These are phyloP conservation scores for Pristionchus exspectatus DNA, from an alignment of 2,888 invertebrate genomes.

Conservation along the genomic window DNA sequence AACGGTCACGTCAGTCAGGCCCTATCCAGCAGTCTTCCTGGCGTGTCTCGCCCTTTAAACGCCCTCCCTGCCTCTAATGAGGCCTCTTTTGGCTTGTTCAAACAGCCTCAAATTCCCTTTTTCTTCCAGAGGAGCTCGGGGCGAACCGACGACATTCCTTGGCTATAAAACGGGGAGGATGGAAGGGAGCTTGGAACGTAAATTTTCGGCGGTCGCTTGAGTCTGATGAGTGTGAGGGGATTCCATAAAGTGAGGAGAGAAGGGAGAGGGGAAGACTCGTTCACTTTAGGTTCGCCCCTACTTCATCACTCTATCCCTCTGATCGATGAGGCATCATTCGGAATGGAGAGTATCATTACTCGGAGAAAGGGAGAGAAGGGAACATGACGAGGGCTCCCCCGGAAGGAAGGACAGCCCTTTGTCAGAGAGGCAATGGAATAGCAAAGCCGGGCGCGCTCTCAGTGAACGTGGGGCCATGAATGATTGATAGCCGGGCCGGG, in stretches of 20 bases:
- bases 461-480: too few relatives aligned
- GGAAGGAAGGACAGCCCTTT: not conserved
- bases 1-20: not conserved
- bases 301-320: not conserved
- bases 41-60: not conserved
- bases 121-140: not conserved
- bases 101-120: conserved; percentile 11
- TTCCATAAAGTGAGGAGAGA: not conserved
- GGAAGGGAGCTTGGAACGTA: not conserved
- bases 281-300: not conserved
- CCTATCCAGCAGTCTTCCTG: too few relatives aligned
- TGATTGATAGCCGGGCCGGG: too few relatives aligned
- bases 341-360: not conserved
- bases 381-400: not conserved
- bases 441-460: too few relatives aligned
- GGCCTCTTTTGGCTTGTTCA: conserved; percentile 35
- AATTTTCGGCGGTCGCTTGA: not conserved
- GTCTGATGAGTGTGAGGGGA: not conserved
- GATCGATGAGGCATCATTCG: not conserved
- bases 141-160: not conserved
- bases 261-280: not conserved
- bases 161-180: not conserved
- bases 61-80: conserved; percentile 17
- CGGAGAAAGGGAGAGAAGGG: too few relatives aligned
- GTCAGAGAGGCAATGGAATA: too few relatives aligned